Percentiles rank a stretch among this genome's conserved stretches.
Evolutionary conservation across 2,113 vertebrate species (phyloP).

Genomic region (Cynoglossus semilaevis): DNA sequence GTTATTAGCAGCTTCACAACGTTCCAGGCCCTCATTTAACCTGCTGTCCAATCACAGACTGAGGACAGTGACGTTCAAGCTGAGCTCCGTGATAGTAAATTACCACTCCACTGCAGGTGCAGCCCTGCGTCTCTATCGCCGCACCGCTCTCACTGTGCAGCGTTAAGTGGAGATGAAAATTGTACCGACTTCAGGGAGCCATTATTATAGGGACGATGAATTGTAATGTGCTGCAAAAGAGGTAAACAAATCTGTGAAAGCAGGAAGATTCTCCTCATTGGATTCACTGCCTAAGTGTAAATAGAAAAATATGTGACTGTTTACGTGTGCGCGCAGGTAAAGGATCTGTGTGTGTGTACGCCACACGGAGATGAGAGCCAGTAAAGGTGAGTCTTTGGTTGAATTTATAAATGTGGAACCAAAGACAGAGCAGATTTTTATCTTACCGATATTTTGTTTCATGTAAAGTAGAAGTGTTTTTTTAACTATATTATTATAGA

Average conservation of each 20-base stretch:
- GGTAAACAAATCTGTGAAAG: background rate
- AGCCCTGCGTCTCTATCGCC: slow-evolving; percentile 13
- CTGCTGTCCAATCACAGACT: slow-evolving; percentile 9
- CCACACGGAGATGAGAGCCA: too few relatives aligned
- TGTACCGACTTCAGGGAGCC: slow-evolving; percentile 13
- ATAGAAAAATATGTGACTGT: too few relatives aligned
- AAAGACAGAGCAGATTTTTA: too few relatives aligned
- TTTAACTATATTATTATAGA: too few relatives aligned
- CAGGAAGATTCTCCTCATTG: slow-evolving; percentile 10
- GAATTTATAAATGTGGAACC: too few relatives aligned
- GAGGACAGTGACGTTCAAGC: slow-evolving; percentile 17
- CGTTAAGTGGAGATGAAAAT: slow-evolving; percentile 5
- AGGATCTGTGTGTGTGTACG: too few relatives aligned
- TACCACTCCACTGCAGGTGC: slow-evolving; percentile 34
- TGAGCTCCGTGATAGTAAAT: slow-evolving; percentile 8
- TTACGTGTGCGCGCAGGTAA: too few relatives aligned
- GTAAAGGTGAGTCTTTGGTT: too few relatives aligned
- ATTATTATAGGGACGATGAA: slow-evolving; percentile 22
- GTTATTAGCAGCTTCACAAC: slow-evolving; percentile 3
- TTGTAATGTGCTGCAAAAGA: slow-evolving; percentile 4
- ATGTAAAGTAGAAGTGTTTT: too few relatives aligned
- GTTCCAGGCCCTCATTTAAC: slow-evolving; percentile 8
- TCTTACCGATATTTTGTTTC: background rate
- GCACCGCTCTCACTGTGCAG: slow-evolving; percentile 3
- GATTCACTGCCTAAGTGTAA: background rate